Evolutionary conservation across 2,797 vertebrate species (phyloP), one percentile per base, ranked within the genome.

Genomic region (Arctocebus calabarensis): DNA sequence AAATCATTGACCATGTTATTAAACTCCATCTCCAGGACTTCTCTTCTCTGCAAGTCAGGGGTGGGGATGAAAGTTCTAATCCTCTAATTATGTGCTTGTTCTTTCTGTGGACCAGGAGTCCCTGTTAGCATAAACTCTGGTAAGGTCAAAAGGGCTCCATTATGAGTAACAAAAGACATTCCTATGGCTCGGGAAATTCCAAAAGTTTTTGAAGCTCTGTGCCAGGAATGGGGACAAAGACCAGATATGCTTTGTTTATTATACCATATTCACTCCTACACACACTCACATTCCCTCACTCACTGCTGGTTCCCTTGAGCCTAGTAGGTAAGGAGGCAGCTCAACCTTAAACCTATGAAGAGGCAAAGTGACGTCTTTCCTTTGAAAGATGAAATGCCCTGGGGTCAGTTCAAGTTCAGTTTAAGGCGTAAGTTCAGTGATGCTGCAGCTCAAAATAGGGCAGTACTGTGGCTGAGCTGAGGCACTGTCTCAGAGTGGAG

Each of bases 171-270:
- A 29, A 32, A 74, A 66, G 66, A 70, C 74, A 40, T 29, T 13
- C 48, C 40, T n/a, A 11, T 77, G 83, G 16, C 59, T 88, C 43
- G 37, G 94, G 88, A 89, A 95, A 64, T 71, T n/a, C 84, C 81
- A 94, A 34, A 84, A 52, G 37, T 11, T 83, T 75, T 52, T 16
- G 48, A 52, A 52, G 48, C 14, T 52, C 48, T 52, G 48, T 52
- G 48, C 48, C 48, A 52, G 48, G 48, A 52, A 52, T 52, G 48
- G 48, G 48, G 14, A 52, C 48, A 52, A 52, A 52, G 48, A 52
- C 19, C 43, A 59, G 78, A 79, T 52, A 52, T 17, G 14, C 14
- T 52, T 52, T 52, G 79, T 77, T 22, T 68, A 61, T 79, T 64
- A 5, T 27, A 8, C 4, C 55, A 32, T 73, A 27, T 22, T 57